Conservation (phyloP, 2,888 invertebrate genomes). For the Neocrepidodera transversa region DNA sequence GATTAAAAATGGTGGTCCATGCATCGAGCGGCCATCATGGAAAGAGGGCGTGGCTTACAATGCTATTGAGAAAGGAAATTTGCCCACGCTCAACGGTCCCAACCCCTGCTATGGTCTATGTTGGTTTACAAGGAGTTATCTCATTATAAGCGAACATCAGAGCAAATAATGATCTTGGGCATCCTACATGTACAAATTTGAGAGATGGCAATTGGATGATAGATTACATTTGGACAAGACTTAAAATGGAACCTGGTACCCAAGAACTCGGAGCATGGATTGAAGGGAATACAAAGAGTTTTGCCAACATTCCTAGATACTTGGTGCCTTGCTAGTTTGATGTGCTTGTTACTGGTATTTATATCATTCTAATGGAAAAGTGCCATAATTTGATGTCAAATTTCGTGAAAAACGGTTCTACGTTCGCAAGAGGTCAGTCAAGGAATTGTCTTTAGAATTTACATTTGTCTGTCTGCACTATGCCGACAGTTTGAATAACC, state of each 20-base stretch:
- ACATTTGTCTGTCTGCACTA: too few species aligned
- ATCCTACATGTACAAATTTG: constrained; percentile 92
- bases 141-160: constrained; percentile 78
- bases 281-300: constrained; percentile 69
- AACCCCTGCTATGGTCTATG: too few species aligned
- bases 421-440: too few species aligned
- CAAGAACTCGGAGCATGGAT: constrained; percentile 72
- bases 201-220: constrained; percentile 95
- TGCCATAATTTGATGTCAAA: constrained; percentile 73
- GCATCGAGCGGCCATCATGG: too few species aligned
- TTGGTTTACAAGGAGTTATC: constrained; percentile 87
- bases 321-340: constrained; percentile 94
- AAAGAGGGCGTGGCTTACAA: too few species aligned
- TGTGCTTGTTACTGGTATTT: constrained; percentile 75
- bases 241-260: constrained; percentile 71
- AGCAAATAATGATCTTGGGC: constrained; percentile 88
- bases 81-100: too few species aligned
- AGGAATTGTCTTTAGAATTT: too few species aligned
- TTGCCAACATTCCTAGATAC: constrained; percentile 84
- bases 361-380: constrained; percentile 70
- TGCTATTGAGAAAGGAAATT: too few species aligned
- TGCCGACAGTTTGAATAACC: too few species aligned
- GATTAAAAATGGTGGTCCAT: too few species aligned
- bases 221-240: constrained; percentile 80
- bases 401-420: too few species aligned